Conservation (phyloP, 2,113 vertebrate species). For the Mastomys natalensis region DNA sequence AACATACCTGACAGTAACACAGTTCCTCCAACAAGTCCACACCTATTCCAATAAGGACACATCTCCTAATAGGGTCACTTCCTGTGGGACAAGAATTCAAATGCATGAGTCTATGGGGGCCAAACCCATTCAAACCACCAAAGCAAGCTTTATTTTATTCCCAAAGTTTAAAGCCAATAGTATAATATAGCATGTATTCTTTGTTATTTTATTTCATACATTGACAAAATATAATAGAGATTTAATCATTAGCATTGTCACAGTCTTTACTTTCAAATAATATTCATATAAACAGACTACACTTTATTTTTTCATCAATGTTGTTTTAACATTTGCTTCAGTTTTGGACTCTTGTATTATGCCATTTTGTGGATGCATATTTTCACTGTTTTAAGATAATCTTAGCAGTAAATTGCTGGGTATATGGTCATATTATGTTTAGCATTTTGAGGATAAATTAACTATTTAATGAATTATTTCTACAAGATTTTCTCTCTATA, state of each 20-base stretch:
- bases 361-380: neutral
- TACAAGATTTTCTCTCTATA: neutral
- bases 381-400: neutral
- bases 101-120: too few species aligned
- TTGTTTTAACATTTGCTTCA: neutral
- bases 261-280: neutral
- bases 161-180: neutral
- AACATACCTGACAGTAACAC: too few species aligned
- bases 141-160: neutral
- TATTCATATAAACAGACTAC: neutral
- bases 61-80: too few species aligned
- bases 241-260: neutral
- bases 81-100: too few species aligned
- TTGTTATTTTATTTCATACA: neutral
- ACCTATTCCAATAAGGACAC: too few species aligned
- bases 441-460: neutral
- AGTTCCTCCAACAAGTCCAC: too few species aligned
- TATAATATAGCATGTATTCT: neutral
- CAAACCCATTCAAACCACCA: too few species aligned
- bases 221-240: neutral
- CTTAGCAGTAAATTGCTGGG: neutral
- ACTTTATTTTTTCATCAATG: neutral
- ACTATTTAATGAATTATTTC: neutral
- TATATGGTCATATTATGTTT: neutral
- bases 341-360: neutral